Conservation (phyloP, 64 coral and sea anemone genomes). For the Montipora foliosa region DNA sequence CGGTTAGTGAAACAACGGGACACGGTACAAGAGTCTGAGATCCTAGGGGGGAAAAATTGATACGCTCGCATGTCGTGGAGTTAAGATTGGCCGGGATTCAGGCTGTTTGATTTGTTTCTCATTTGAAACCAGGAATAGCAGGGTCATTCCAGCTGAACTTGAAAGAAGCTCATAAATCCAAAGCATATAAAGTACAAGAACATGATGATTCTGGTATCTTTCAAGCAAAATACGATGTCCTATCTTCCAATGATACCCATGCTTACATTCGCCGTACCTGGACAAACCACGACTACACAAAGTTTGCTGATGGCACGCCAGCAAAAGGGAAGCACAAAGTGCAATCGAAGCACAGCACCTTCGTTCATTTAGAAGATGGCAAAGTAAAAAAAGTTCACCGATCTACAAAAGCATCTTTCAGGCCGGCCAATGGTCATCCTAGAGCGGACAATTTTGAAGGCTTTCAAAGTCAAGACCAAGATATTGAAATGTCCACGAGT, state of each 20-base stretch:
- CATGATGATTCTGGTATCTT: conserved; percentile 92
- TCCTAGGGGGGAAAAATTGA: too few relatives aligned
- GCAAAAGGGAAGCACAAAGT: conserved; percentile 68
- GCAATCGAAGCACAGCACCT: conserved; percentile 24
- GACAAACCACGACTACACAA: conserved; percentile 78
- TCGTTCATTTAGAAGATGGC: conserved; percentile 55
- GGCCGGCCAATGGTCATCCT: conserved; percentile 46
- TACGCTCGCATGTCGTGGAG: too few relatives aligned
- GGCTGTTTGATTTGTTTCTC: background rate
- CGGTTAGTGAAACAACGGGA: too few relatives aligned
- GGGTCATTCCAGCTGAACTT: conserved; percentile 81
- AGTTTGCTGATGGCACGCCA: conserved; percentile 76
- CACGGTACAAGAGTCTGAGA: too few relatives aligned
- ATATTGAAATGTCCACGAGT: conserved; percentile 68
- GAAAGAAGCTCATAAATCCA: background rate
- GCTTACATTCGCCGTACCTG: conserved; percentile 62
- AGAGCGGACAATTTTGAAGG: conserved; percentile 71
- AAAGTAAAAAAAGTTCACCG: conserved; percentile 36
- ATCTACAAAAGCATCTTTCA: conserved; percentile 30
- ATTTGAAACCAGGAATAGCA: conserved; percentile 66
- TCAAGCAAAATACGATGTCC: conserved; percentile 65
- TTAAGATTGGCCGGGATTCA: background rate
- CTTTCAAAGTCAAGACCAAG: conserved; percentile 53
- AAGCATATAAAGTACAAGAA: conserved; percentile 48
- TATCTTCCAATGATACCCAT: conserved; percentile 59